A percentile compares a stretch with the other conserved stretches of the same genome.
Conservation (phyloP, 2,888 invertebrate genomes). For the Papilio protenor region DNA sequence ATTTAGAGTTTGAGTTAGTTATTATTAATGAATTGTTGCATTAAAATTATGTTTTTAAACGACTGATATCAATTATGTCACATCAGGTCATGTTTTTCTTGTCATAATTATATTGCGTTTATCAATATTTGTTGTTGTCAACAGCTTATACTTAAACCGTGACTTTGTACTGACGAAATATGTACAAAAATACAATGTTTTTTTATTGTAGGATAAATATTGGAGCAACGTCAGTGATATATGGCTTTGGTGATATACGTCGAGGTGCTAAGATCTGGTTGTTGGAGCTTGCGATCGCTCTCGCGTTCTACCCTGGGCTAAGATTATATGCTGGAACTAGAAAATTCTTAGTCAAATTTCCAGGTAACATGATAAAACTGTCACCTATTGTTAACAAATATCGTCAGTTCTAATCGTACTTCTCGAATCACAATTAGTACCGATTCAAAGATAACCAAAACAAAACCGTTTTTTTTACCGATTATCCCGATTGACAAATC, state of each 20-base stretch:
- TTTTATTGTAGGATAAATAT: constrained; percentile 68
- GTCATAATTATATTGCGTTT: not conserved
- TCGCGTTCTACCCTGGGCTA: constrained; percentile 68
- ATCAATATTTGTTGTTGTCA: not conserved
- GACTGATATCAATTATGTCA: not conserved
- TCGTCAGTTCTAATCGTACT: not conserved
- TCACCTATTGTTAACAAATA: not conserved
- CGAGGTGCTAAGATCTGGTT: constrained; percentile 71
- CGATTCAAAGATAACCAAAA: not conserved
- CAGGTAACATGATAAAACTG: constrained; percentile 55
- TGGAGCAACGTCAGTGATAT: constrained; percentile 63
- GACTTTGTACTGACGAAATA: not conserved
- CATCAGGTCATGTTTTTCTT: not conserved
- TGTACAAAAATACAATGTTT: constrained; percentile 34
- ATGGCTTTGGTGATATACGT: constrained; percentile 73
- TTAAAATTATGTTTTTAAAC: not conserved
- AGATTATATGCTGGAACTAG: constrained; percentile 59
- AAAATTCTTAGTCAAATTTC: constrained; percentile 55
- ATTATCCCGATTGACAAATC: not conserved
- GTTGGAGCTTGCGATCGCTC: constrained; percentile 64
- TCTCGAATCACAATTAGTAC: not conserved
- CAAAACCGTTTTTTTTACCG: too few relatives aligned
- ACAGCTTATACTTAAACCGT: not conserved
- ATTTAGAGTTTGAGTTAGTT: not conserved
- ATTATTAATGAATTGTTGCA: not conserved